A percentile compares a stretch with the other conserved stretches of the same genome.
These are phyloP conservation scores for Hyposoter dolosus DNA, from an alignment of 2,888 invertebrate species.

Conservation along the genomic window DNA sequence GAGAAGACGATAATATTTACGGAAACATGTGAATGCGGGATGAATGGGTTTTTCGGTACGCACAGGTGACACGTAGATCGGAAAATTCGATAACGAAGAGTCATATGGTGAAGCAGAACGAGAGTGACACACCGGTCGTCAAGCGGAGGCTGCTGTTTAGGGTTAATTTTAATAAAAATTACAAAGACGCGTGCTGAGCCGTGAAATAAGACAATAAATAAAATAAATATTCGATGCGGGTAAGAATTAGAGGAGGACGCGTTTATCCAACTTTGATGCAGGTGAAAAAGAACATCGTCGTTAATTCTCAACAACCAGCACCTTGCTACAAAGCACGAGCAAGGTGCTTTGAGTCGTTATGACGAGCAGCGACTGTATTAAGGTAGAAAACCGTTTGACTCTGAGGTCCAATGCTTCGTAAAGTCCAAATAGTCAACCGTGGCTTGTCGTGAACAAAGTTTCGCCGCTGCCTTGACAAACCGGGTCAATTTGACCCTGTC, in stretches of 20 bases:
- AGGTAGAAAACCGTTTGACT: constrained; percentile 10
- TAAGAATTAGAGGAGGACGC: constrained; percentile 37
- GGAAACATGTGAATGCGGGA: constrained; percentile 1
- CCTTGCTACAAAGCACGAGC: constrained; percentile 34
- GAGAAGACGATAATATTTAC: neutral
- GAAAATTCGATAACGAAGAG: constrained; percentile 14
- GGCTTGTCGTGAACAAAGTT: neutral
- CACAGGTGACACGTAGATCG: constrained; percentile 25
- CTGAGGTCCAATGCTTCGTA: neutral
- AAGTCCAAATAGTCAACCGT: neutral
- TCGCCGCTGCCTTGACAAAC: neutral
- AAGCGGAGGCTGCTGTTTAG: constrained; percentile 6
- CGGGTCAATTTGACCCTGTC: neutral
- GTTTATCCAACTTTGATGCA: constrained; percentile 36
- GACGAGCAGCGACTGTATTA: neutral
- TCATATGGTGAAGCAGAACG: neutral
- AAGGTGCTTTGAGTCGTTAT: constrained; percentile 44
- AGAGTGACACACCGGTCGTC: neutral
- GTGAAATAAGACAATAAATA: neutral
- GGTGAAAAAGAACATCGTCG: constrained; percentile 54
- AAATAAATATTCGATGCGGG: constrained; percentile 58
- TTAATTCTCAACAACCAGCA: constrained; percentile 18
- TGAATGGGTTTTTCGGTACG: constrained; percentile 3
- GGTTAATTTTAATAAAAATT: constrained; percentile 37
- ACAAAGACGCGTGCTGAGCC: constrained; percentile 39